phyloP scores from a whole-genome alignment of 2,113 vertebrate species.

The Barnardius zonarius region DNA sequence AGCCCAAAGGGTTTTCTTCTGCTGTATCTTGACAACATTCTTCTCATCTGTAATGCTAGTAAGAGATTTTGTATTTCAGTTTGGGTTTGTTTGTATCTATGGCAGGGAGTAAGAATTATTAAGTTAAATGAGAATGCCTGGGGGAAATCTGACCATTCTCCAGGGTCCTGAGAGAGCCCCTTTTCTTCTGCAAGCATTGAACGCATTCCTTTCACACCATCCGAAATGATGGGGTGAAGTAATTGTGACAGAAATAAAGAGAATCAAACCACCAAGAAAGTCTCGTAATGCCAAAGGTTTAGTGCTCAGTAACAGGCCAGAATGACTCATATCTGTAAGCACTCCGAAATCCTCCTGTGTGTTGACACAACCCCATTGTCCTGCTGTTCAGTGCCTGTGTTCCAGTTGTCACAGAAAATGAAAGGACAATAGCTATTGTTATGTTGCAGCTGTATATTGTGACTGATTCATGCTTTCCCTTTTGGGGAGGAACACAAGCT shows the following conservation, averaged over 20 bases:
- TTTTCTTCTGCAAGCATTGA: neutral
- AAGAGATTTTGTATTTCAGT: neutral
- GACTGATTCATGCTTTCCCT: constrained; percentile 16
- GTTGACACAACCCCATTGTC: constrained; percentile 37
- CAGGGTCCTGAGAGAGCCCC: neutral
- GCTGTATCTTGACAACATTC: neutral
- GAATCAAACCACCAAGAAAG: constrained; percentile 25
- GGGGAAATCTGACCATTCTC: neutral
- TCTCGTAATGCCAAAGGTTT: constrained; percentile 22
- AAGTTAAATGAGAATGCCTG: neutral
- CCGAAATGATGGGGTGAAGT: neutral
- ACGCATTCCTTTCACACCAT: constrained; percentile 21
- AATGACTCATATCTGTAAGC: constrained; percentile 31
- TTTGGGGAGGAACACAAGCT: neutral
- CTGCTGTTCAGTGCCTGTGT: constrained; percentile 16
- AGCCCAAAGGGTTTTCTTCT: neutral
- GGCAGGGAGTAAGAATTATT: neutral
- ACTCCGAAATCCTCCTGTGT: constrained; percentile 30
- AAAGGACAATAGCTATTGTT: constrained; percentile 53
- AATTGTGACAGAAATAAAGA: constrained; percentile 43
- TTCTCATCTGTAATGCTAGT: neutral
- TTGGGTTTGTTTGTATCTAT: neutral
- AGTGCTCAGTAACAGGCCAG: neutral
- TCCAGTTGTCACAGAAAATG: constrained; percentile 33
- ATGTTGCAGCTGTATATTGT: constrained; percentile 7